Percentiles rank a stretch among this genome's conserved stretches.
phyloP scores from a whole-genome alignment of 2,113 vertebrate species.

The Tetrao urogallus region DNA sequence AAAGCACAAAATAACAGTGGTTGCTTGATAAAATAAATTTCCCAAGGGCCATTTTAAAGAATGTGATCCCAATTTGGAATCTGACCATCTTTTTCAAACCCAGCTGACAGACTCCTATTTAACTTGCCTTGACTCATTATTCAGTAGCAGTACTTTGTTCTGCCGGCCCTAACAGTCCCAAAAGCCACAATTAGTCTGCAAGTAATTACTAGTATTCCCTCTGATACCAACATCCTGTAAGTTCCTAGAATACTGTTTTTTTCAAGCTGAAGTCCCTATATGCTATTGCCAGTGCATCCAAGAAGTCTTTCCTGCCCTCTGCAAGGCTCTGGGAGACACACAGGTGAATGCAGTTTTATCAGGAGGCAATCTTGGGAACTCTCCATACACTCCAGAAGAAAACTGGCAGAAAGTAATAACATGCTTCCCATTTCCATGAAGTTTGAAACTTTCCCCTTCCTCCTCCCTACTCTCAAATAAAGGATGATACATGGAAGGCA shows the following conservation, averaged over 20 bases:
- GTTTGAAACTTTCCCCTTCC: background rate
- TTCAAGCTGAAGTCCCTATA: background rate
- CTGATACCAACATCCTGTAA: background rate
- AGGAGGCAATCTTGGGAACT: background rate
- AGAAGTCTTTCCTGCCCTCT: background rate
- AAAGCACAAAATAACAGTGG: background rate
- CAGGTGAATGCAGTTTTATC: background rate
- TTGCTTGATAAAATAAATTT: background rate
- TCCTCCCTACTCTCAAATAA: background rate
- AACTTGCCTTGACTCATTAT: background rate
- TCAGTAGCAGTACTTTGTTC: background rate
- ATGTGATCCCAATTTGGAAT: background rate
- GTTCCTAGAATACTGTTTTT: background rate
- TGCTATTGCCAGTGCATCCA: background rate
- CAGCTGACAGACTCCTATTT: background rate
- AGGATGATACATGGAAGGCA: background rate
- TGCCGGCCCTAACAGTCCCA: background rate
- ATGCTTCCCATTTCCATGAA: background rate
- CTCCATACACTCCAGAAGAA: background rate
- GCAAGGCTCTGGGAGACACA: background rate
- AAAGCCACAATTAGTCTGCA: background rate
- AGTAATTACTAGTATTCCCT: background rate
- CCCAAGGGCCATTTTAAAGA: background rate
- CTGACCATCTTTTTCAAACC: background rate
- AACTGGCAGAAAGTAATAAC: background rate